phyloP scores from a whole-genome alignment of 2,797 vertebrate genomes.

The Sebastes iracundus region DNA sequence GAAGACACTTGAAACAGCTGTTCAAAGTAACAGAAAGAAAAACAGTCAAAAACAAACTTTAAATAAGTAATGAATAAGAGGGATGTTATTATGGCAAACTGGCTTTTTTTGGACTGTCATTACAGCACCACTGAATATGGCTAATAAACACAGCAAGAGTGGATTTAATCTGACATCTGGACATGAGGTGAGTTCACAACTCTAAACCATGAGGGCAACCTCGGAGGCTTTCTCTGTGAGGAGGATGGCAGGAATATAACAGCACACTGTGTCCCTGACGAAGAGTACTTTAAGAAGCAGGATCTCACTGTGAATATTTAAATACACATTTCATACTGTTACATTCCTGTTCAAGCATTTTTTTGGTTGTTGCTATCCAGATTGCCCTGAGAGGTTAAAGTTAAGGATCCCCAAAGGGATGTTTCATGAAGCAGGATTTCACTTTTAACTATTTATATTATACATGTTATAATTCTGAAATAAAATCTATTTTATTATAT shows the following conservation, averaged over 20 bases:
- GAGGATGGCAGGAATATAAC: not conserved
- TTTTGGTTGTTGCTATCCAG: constrained; percentile 4
- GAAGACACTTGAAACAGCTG: not conserved
- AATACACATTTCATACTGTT: not conserved
- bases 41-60: not conserved
- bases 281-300: not conserved
- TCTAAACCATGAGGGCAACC: constrained; percentile 18
- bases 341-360: constrained; percentile 5
- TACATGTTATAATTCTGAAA: not conserved
- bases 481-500: not conserved
- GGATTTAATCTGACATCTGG: not conserved
- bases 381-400: constrained; percentile 46
- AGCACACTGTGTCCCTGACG: not conserved
- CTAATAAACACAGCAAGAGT: constrained; percentile 8
- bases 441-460: not conserved
- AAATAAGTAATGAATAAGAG: constrained; percentile 1
- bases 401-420: not conserved
- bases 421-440: constrained; percentile 34
- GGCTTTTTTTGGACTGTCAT: constrained; percentile 13
- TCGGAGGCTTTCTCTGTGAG: not conserved
- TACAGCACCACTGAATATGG: constrained; percentile 45
- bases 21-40: constrained; percentile 25
- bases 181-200: constrained; percentile 1
- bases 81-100: constrained; percentile 10
- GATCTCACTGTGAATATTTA: constrained; percentile 1